Percentiles rank a stretch among this genome's conserved stretches.
Conservation (phyloP, 2,113 vertebrate genomes). For the Urocitellus parryii region DNA sequence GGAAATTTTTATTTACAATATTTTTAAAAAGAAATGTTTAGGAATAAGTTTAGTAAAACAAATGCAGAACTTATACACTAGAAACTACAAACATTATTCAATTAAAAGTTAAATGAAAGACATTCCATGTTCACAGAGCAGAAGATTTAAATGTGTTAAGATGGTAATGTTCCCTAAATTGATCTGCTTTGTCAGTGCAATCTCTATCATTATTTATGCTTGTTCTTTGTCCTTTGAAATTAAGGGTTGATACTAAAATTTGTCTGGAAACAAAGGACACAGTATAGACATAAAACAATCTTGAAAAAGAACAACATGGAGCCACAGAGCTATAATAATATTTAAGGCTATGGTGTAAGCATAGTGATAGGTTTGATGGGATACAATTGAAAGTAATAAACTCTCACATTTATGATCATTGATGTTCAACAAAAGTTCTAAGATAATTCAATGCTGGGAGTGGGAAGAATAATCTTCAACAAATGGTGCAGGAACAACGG, state of each 20-base stretch:
- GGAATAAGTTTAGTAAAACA: constrained; percentile 30
- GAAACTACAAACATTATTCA: constrained; percentile 3
- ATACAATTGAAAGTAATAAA: neutral
- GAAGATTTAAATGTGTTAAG: constrained; percentile 7
- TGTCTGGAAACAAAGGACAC: neutral
- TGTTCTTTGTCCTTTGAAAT: neutral
- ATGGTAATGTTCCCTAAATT: neutral
- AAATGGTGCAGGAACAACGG: neutral
- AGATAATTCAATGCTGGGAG: neutral
- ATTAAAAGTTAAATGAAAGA: neutral
- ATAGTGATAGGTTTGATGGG: neutral
- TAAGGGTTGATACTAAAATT: constrained; percentile 40
- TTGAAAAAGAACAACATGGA: constrained; percentile 18
- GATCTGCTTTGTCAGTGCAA: neutral
- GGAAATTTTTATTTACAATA: neutral
- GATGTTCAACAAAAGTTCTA: neutral
- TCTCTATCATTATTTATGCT: constrained; percentile 16
- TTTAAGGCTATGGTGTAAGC: neutral
- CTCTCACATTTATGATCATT: neutral
- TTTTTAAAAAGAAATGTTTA: constrained; percentile 2
- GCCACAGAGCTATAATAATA: neutral
- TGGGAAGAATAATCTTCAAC: constrained; percentile 1
- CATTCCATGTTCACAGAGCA: neutral
- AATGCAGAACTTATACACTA: neutral
- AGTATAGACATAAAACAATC: neutral